Base-by-base conservation (phyloP, 2,113 vertebrate species). In the Galbula dea region DNA sequence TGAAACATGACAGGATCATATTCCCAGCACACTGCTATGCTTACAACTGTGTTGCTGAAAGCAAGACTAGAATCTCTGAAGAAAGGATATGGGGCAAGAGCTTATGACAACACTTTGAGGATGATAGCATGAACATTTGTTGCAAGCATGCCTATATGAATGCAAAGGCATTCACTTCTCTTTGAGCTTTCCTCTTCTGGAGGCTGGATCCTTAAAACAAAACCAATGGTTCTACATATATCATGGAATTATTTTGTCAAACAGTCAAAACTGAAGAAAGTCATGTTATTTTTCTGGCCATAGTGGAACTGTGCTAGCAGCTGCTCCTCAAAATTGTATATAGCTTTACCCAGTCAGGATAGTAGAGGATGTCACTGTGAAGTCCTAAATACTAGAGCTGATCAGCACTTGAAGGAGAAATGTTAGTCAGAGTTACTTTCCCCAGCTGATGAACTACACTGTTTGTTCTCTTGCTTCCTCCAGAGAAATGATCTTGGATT, bases 251-350 rank as follows among this genome's bases (percentile, higher is more conserved):
- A 11, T 87, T 85, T 61, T 68, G 36, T 61, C 8, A 23, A 46
- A 39, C 24, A 52, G 20, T 54, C 73, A 27, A 72, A 90, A 52
- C 9, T 43, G 41, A 54, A 46, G 21, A 4, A 71, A 63, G 29
- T 7, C 67, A 29, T 76, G 37, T 34, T 6, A 4, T 71, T 86
- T 78, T 84, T 83, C 34, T 83, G 78, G 58, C 39, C 29, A 12
- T 30, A 2, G 0, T 22, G 21, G 57, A 67, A 3, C 11, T 34
- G 0, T 23, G 14, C 54, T 39, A 67, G 43, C 10, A 85, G 8
- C 55, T 81, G 39, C 36, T 66, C 11, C 54, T 76, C 20, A 14
- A 9, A 68, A n/a, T 21, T 12, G 7, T 39, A 15, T 29, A 2
- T 32, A 11, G n/a, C 34, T 48, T 59, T n/a, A 6, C 49, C n/a